phyloP scores from a whole-genome alignment of 2,113 vertebrate genomes.

The Cyprinus carpio region DNA sequence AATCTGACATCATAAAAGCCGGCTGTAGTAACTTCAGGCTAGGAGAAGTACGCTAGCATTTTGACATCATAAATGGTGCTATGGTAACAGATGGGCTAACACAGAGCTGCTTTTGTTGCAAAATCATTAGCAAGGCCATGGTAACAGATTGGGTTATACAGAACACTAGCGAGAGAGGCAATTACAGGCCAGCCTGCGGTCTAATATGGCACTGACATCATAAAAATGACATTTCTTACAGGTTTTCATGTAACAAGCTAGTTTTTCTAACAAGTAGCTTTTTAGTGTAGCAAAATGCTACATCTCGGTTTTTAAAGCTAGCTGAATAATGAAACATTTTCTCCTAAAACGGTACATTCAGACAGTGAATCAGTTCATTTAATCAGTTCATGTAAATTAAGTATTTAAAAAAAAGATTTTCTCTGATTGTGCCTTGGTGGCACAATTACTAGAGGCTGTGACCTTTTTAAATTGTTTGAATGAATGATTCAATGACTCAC shows the following conservation, averaged over 20 bases:
- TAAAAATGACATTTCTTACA: constrained; percentile 6
- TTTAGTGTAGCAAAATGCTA: not conserved
- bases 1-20: constrained; percentile 57
- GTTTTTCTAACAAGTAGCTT: not conserved
- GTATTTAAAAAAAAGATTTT: not conserved
- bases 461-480: too few species aligned
- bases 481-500: too few species aligned
- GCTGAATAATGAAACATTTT: not conserved
- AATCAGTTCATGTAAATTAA: not conserved
- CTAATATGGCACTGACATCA: not conserved
- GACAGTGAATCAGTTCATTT: not conserved
- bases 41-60: constrained; percentile 12
- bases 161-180: not conserved
- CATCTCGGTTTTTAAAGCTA: not conserved
- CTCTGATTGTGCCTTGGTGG: not conserved
- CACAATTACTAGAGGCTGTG: not conserved
- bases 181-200: not conserved
- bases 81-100: constrained; percentile 28
- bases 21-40: constrained; percentile 42
- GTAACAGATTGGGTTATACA: constrained; percentile 35
- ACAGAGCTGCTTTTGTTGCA: constrained; percentile 20
- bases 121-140: constrained; percentile 42
- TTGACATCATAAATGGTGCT: constrained; percentile 49
- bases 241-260: not conserved
- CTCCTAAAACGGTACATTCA: not conserved